Conservation (phyloP, 2,888 invertebrate species). For the Galeopsomyia nigrocyanea region DNA sequence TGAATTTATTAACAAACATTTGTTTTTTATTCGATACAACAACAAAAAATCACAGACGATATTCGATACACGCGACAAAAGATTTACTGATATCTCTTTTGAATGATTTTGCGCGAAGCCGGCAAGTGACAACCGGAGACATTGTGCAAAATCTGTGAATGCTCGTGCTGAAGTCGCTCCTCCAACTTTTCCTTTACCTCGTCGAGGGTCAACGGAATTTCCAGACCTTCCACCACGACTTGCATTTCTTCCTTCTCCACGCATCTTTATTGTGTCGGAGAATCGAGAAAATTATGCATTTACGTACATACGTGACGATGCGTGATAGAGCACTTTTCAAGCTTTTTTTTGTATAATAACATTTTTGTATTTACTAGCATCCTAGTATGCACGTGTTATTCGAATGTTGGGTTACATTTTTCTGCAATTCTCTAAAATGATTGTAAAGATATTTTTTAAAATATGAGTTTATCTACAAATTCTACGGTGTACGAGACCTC, state of each 20-base stretch:
- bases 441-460: no score
- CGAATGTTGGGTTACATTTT: no score
- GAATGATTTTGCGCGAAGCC: conserved; percentile 71
- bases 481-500: no score
- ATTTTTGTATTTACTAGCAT: no score
- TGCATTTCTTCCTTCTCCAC: conserved; percentile 71
- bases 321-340: no score
- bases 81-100: conserved; percentile 67
- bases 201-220: conserved; percentile 64
- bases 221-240: conserved; percentile 68
- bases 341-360: no score
- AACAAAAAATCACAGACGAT: background rate
- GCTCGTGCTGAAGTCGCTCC: conserved; percentile 63
- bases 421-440: no score
- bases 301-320: background rate
- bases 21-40: background rate
- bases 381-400: no score
- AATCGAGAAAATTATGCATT: conserved; percentile 10
- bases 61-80: background rate
- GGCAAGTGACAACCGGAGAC: conserved; percentile 71
- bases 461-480: no score
- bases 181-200: conserved; percentile 64
- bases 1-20: no score
- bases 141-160: conserved; percentile 68
- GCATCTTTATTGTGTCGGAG: conserved; percentile 67